Evolutionary conservation across 2,888 invertebrate species (phyloP).

Genomic region (Drosophila setosimentum): DNA sequence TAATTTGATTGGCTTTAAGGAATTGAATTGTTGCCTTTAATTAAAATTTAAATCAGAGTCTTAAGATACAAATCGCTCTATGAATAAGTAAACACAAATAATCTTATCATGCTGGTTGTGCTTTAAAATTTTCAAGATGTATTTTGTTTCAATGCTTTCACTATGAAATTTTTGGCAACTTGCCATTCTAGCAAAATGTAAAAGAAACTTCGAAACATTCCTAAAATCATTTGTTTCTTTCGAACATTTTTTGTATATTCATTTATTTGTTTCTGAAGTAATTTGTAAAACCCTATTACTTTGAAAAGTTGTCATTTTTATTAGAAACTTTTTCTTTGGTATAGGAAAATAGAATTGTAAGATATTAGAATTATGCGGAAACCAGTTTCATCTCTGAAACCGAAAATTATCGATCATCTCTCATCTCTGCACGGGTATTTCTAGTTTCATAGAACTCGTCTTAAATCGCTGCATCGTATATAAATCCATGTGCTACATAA

Average conservation of each 20-base stretch:
- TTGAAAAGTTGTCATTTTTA: background rate
- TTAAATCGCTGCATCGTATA: slow-evolving; percentile 5
- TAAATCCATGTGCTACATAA: slow-evolving; percentile 19
- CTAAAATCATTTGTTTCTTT: background rate
- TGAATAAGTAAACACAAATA: slow-evolving; percentile 5
- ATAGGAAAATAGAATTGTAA: background rate
- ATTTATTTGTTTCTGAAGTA: background rate
- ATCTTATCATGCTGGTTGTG: background rate
- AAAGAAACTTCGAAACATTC: background rate
- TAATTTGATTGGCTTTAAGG: slow-evolving; percentile 14
- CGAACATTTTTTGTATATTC: background rate
- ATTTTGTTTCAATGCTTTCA: background rate
- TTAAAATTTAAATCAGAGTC: background rate
- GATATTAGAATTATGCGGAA: background rate
- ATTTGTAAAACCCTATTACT: background rate
- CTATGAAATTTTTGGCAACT: background rate
- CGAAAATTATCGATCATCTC: background rate
- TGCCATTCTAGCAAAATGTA: background rate
- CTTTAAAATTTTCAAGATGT: background rate
- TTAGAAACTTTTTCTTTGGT: background rate
- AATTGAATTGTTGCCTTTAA: background rate
- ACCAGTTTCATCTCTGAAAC: background rate
- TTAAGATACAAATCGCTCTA: slow-evolving; percentile 1
- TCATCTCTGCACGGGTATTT: slow-evolving; percentile 12
- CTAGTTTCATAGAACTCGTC: background rate